These are phyloP conservation scores for Pectinophora gossypiella DNA, from an alignment of 1,140 invertebrate genomes.

Conservation along the genomic window DNA sequence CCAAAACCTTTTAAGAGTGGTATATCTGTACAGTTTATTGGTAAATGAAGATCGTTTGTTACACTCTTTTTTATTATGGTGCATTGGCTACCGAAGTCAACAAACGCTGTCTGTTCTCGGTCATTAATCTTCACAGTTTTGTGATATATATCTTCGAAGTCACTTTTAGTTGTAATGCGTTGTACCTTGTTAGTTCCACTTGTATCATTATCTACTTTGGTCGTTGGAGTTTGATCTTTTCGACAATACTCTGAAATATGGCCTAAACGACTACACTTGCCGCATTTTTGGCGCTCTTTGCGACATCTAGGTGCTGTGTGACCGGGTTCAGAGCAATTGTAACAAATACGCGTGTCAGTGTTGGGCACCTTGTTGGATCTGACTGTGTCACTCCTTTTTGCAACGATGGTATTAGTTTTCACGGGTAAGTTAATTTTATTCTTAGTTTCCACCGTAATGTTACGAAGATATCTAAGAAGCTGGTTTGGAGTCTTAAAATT, in stretches of 20 bases:
- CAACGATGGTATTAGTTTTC: background rate
- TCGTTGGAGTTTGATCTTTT: too few relatives aligned
- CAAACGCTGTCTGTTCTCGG: background rate
- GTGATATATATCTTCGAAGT: background rate
- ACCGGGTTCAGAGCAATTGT: slow-evolving; percentile 4
- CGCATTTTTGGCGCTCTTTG: slow-evolving; percentile 2
- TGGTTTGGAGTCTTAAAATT: slow-evolving; percentile 7
- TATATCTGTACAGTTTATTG: background rate
- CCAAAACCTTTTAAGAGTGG: slow-evolving; percentile 11
- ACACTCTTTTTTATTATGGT: slow-evolving; percentile 3
- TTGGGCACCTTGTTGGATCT: background rate
- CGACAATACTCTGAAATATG: background rate
- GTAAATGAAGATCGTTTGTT: background rate
- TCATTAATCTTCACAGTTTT: background rate
- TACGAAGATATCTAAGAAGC: slow-evolving; percentile 6
- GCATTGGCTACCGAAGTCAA: slow-evolving; percentile 9
- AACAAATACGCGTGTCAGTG: background rate
- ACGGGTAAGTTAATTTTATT: background rate
- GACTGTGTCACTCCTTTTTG: background rate
- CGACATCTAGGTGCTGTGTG: slow-evolving; percentile 1
- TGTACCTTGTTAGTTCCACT: background rate
- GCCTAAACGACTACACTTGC: slow-evolving; percentile 2
- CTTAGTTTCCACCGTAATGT: background rate
- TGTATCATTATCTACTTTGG: too few relatives aligned
- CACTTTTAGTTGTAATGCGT: too few relatives aligned